Evolutionary conservation across 2,113 vertebrate genomes (phyloP), one percentile per base, ranked within the genome.

Genomic region (Danionella cerebrum): DNA sequence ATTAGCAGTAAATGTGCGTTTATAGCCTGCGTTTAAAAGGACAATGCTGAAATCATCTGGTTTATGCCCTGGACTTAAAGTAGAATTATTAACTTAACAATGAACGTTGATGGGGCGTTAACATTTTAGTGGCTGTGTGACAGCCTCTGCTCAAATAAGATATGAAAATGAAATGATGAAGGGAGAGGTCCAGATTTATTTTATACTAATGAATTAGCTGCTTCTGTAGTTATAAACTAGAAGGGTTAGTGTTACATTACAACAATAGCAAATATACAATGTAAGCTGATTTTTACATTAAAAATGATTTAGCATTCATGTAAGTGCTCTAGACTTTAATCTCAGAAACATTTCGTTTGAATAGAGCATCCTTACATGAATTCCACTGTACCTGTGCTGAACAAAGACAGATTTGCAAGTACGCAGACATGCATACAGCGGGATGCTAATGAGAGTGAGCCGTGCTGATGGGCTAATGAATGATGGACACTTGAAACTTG

Each of bases 381-480:
- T 50, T 58, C n/a, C 67, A 25, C 4, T 50, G 19, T 54, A 21
- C 9, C 9, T 62, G 29, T 47, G 60, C 47, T 2, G 39, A 36
- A 54, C 24, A 42, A 45, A 58, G 48, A 44, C 48, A 35, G 16
- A 52, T 53, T 42, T 69, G 47, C 48, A 25, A 45, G 57, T 19
- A 35, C 13, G 1, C 25, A 31, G 12, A 1, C 39, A 36, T 21
- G 42, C 29, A n/a, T 48, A 35, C 10, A 48, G 12, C 54, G 29
- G 27, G 25, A 22, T 25, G 25, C 45, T 70, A 50, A 42, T 47
- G 78, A 79, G 39, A 63, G 48, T 73, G 65, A 65, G 24, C 22
- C 67, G 76, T 76, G 72, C 73, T n/a, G n/a, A n/a, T 73, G 76
- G 79, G 80, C 58, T 70, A 58, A 77, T 70, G 65, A 74, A 67